Conservation (phyloP, 2,888 invertebrate genomes). For the Antheraea yamamai region DNA sequence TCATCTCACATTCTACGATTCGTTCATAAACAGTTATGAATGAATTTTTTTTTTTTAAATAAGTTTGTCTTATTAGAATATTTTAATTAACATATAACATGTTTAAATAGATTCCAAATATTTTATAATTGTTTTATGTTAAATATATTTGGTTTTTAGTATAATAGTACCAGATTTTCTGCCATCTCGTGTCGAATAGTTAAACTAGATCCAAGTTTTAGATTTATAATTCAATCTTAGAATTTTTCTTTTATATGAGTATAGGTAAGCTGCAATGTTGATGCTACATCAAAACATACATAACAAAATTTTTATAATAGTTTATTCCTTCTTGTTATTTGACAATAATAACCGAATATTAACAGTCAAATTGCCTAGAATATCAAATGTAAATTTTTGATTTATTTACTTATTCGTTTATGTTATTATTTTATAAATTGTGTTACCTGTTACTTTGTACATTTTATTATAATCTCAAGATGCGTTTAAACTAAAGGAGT, state of each 20-base stretch:
- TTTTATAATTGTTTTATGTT: neutral
- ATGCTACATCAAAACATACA: too few relatives aligned
- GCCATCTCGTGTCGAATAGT: conserved; percentile 12
- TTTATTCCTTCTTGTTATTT: too few relatives aligned
- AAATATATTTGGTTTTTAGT: neutral
- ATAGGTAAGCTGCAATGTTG: too few relatives aligned
- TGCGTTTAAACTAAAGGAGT: neutral
- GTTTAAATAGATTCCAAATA: neutral
- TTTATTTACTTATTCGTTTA: neutral
- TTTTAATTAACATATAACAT: neutral
- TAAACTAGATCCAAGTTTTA: neutral
- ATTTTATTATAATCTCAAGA: neutral
- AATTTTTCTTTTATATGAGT: neutral
- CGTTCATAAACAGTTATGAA: neutral
- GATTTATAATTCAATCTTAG: neutral
- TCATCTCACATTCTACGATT: conserved; percentile 1
- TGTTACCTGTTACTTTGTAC: neutral
- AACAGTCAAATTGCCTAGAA: neutral
- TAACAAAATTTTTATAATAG: too few relatives aligned
- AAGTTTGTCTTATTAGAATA: neutral
- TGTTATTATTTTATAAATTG: neutral
- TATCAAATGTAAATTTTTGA: neutral
- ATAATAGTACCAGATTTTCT: neutral
- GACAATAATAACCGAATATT: neutral
- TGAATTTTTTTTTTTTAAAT: neutral